Evolutionary conservation across 1,140 invertebrate species (phyloP), one percentile per base, ranked within the genome.

Genomic region (Hylaeus anthracinus): DNA sequence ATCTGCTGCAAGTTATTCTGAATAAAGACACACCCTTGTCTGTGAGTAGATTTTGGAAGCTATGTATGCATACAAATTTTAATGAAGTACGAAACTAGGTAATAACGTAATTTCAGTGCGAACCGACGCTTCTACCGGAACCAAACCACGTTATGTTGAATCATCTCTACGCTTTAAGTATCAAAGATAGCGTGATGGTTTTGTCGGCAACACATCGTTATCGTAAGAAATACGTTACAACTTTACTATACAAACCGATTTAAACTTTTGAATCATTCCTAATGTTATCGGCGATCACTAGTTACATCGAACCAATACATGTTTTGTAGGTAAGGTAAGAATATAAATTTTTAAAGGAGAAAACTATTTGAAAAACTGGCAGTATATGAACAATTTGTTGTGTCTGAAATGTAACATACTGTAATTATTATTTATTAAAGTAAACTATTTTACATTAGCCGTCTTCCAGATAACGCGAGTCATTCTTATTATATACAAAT

Each of bases 61-160:
- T 39, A 51, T 69, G 3, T 43, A 69, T 69, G 3, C 39, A 69
- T 3, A 60, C 61, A 43, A 12, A 65, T 26, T 69, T 72, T 61
- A 60, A 70, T 72, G 4, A 51, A 3, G 8, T 53, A 43, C 12
- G 41, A 65, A 74, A 83, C 76, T 55, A 12, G 37, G 2, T 64
- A 39, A 61, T 66, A 76, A 55, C 2, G 10, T 64, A 65, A 55
- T 48, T 72, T 12, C 93, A 99, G 97, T 99, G 98, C 94, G 99
- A 99, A 94, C 99, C 99, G 66, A 99, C 98, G 66, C 94, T 99
- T 83, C 93, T 99, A 86, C 99, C 99, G n/a, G 98, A 99, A 94
- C 98, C 99, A 85, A 99, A 99, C 93, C 98, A 99, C 93, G 99
- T 99, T 1, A 99, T 99, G 99, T 95, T 99, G 84, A 99, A 99